Percentiles rank a stretch among this genome's conserved stretches.
Evolutionary conservation across 2,888 invertebrate species (phyloP).

Genomic region (Apamea monoglypha): DNA sequence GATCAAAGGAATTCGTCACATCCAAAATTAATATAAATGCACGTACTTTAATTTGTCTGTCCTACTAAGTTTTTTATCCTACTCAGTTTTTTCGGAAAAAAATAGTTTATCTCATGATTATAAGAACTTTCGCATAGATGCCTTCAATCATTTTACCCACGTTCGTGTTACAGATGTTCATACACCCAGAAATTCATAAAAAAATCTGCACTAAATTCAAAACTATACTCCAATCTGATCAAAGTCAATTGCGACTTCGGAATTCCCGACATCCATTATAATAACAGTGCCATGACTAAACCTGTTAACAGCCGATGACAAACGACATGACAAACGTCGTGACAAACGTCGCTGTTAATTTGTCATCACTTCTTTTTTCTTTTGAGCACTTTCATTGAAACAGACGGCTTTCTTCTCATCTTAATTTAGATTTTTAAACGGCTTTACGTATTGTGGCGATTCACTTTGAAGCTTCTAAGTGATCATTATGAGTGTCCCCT

Average conservation of each 20-base stretch:
- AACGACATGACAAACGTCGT: conserved; percentile 69
- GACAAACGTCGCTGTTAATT: conserved; percentile 72
- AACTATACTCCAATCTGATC: conserved; percentile 47
- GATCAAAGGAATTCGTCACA: not conserved
- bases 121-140: too few species aligned
- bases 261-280: conserved; percentile 63
- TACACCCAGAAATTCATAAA: conserved; percentile 6
- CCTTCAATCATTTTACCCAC: conserved; percentile 3
- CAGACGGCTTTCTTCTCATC: conserved; percentile 69
- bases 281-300: conserved; percentile 66
- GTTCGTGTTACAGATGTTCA: not conserved
- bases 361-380: conserved; percentile 69
- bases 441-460: conserved; percentile 64
- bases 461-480: conserved; percentile 65
- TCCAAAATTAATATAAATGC: not conserved
- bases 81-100: not conserved
- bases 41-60: not conserved
- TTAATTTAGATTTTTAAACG: conserved; percentile 69
- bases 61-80: not conserved
- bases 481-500: conserved; percentile 53
- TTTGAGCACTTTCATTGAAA: conserved; percentile 64
- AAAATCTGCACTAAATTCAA: conserved; percentile 11
- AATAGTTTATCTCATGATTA: accelerated
- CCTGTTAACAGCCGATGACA: conserved; percentile 72
- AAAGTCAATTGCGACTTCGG: conserved; percentile 47